Conservation (phyloP, 2,888 invertebrate species). For the Malthinus seriepunctatus region DNA sequence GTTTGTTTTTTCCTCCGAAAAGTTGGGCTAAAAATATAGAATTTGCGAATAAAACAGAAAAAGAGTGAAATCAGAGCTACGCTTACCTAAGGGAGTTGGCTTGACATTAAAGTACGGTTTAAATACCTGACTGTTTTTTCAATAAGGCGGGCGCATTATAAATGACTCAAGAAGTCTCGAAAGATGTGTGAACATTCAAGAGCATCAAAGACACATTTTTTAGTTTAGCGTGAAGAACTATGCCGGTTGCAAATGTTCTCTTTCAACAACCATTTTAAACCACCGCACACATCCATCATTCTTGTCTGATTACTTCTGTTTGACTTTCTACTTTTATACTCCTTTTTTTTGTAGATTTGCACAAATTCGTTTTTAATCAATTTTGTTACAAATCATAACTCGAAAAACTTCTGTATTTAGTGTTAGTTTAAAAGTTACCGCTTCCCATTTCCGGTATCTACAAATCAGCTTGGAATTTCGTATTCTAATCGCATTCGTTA, state of each 20-base stretch:
- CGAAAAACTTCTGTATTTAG: no score
- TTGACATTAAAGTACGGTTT: constrained; percentile 29
- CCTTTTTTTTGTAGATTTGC: no score
- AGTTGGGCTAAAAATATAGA: not conserved
- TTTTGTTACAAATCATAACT: no score
- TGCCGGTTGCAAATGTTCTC: constrained; percentile 34
- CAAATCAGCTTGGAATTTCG: constrained; percentile 23
- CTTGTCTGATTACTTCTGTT: constrained; percentile 31
- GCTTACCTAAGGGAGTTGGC: constrained; percentile 25
- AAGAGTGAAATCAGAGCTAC: constrained; percentile 18
- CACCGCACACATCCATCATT: constrained; percentile 33
- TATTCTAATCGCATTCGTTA: constrained; percentile 21
- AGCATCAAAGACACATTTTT: constrained; percentile 38
- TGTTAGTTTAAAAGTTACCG: constrained; percentile 11
- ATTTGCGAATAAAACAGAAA: constrained; percentile 4
- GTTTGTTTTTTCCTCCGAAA: not conserved
- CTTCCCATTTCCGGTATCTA: constrained; percentile 27
- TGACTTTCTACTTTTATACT: constrained; percentile 24
- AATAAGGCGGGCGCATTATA: constrained; percentile 35
- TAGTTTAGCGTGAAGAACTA: constrained; percentile 29
- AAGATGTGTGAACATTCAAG: constrained; percentile 36
- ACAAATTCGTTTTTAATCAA: no score
- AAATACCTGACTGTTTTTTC: constrained; percentile 36
- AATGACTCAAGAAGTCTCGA: constrained; percentile 32
- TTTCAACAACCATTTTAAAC: constrained; percentile 34